phyloP scores from a whole-genome alignment of 2,797 vertebrate genomes.

The Channallabes apus region DNA sequence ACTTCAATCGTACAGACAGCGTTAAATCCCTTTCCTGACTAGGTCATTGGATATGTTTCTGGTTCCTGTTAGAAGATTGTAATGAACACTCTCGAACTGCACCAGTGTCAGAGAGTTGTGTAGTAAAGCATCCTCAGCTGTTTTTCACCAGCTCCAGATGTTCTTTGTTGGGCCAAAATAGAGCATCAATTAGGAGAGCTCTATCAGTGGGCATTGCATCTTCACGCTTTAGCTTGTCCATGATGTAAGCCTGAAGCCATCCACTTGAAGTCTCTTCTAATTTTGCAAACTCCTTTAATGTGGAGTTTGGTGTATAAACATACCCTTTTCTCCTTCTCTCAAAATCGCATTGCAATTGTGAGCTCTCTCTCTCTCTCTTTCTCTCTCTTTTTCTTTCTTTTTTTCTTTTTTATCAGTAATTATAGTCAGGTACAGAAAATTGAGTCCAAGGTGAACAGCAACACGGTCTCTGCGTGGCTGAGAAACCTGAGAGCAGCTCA shows the following conservation, averaged over 20 bases:
- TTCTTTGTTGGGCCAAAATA: constrained; percentile 56
- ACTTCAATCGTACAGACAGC: constrained; percentile 8
- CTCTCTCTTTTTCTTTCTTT: background rate
- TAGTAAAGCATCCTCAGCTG: constrained; percentile 57
- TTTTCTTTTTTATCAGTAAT: constrained; percentile 49
- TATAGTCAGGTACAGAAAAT: constrained; percentile 51
- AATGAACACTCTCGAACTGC: constrained; percentile 20
- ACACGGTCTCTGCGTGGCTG: constrained; percentile 63
- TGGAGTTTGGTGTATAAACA: constrained; percentile 51
- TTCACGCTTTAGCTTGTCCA: constrained; percentile 41
- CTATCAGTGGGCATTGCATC: constrained; percentile 52
- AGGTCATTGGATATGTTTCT: constrained; percentile 16
- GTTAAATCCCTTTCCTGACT: background rate
- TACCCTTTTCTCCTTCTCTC: constrained; percentile 48
- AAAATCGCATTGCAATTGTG: constrained; percentile 35
- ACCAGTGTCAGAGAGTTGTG: constrained; percentile 20
- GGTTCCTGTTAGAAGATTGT: constrained; percentile 10
- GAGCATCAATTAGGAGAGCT: constrained; percentile 54
- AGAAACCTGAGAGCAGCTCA: constrained; percentile 75
- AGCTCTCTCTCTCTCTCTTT: constrained; percentile 45
- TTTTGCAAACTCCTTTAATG: constrained; percentile 42
- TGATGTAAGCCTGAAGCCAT: constrained; percentile 55
- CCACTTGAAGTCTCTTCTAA: constrained; percentile 32
- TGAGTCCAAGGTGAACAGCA: constrained; percentile 73
- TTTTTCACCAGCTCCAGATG: constrained; percentile 59